Base-by-base conservation (phyloP, 2,797 vertebrate genomes). In the Acanthornis magna region DNA sequence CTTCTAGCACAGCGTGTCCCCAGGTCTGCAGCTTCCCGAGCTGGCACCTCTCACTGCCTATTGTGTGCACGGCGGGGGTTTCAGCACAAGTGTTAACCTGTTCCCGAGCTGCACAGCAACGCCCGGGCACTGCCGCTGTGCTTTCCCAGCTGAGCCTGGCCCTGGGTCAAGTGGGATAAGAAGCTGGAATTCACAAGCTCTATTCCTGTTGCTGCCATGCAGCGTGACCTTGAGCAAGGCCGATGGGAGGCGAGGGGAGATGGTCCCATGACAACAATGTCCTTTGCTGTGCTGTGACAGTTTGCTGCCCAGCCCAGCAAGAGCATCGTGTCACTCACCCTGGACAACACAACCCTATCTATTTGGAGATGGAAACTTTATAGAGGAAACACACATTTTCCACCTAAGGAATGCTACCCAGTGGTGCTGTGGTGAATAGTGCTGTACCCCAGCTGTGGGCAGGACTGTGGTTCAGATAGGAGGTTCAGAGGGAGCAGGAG, bases 1-100 rank as follows among this genome's bases (percentile, higher is more conserved):
- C 55, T 96, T 91, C 84, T 89, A 88, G 96, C 85, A 96, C 88
- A 77, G 29, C 2, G 0, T 89, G 93, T 96, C 93, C 96, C 93
- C 78, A 74, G 74, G 78, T 50, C 38, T 76, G 27, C 84, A 70
- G 53, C 88, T 51, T 75, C 38, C 80, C 61, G 83, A 79, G 81
- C 65, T 96, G 95, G 95, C 96, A 92, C 81, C 72, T 80, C 32
- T 30, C 1, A 2, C 86, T 51, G 77, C 81, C 89, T 92, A 80
- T 94, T 95, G 81, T 96, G 67, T 71, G 70, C 1, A 1, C 1
- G 4, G 40, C 0, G 0, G 54, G n/a, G 45, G 40, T 53, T 94
- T 70, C 74, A 18, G 74, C 8, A 2, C 2, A 0, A 57, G 68
- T 9, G 29, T 70, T 82, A 89, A 95, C 91, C 81, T 94, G 80